A percentile compares a stretch with the other conserved stretches of the same genome.
These are phyloP conservation scores for Drosophila tristis DNA, from an alignment of 1,140 invertebrate species.

Conservation along the genomic window DNA sequence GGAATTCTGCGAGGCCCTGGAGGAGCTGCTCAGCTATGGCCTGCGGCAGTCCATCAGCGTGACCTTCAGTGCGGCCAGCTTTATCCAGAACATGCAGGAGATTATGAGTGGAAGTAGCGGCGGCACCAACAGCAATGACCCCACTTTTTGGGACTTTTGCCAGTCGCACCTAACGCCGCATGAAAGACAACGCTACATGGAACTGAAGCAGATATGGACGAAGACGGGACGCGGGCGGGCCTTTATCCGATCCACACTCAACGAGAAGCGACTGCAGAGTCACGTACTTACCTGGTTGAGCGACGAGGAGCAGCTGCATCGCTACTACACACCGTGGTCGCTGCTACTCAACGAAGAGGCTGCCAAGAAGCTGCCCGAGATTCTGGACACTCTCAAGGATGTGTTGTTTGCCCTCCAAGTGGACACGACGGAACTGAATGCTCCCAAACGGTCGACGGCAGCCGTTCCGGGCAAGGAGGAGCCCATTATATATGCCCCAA, in stretches of 20 bases:
- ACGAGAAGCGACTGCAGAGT: constrained; percentile 92
- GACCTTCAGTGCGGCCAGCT: constrained; percentile 54
- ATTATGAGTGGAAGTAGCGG: constrained; percentile 65
- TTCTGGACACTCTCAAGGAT: constrained; percentile 91
- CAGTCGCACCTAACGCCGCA: constrained; percentile 90
- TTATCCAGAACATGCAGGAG: constrained; percentile 79
- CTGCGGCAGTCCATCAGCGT: constrained; percentile 80
- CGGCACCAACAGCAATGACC: constrained; percentile 43
- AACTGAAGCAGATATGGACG: constrained; percentile 90
- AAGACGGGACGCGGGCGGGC: constrained; percentile 91
- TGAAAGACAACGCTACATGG: constrained; percentile 90
- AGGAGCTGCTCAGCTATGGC: constrained; percentile 88
- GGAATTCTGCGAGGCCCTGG: constrained; percentile 87
- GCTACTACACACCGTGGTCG: constrained; percentile 91
- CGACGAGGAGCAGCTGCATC: constrained; percentile 85
- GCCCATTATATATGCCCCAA: constrained; percentile 85
- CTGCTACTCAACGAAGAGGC: constrained; percentile 91
- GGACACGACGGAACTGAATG: constrained; percentile 91
- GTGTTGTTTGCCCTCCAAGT: constrained; percentile 94
- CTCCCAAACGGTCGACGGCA: constrained; percentile 34
- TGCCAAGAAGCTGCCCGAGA: constrained; percentile 90
- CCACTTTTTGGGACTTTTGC: constrained; percentile 87
- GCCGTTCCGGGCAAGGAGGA: constrained; percentile 67
- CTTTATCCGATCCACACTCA: constrained; percentile 92
- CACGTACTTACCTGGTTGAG: constrained; percentile 90